Percentiles rank a stretch among this genome's conserved stretches.
phyloP scores from a whole-genome alignment of 2,888 invertebrate genomes.

The Parnassius glacialis region DNA sequence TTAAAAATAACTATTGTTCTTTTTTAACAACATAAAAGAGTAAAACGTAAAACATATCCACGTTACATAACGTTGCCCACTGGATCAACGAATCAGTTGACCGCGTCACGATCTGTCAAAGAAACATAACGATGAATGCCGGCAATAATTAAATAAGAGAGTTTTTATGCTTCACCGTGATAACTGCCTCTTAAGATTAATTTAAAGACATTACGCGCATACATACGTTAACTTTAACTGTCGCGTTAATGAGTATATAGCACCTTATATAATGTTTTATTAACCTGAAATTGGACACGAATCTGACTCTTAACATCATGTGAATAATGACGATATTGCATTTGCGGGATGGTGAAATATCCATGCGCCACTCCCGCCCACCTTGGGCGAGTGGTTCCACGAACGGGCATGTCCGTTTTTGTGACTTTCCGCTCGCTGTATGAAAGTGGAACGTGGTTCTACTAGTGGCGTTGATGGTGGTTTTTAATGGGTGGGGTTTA shows the following conservation, averaged over 20 bases:
- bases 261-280: constrained; percentile 22
- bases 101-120: neutral
- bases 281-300: neutral
- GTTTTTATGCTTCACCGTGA: constrained; percentile 18
- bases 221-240: constrained; percentile 10
- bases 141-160: constrained; percentile 8
- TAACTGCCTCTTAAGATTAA: constrained; percentile 22
- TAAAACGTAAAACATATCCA: neutral
- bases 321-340: neutral
- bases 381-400: constrained; percentile 6
- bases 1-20: too few species aligned
- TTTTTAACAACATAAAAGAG: neutral
- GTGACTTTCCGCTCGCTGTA: constrained; percentile 16
- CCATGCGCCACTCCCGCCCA: constrained; percentile 17
- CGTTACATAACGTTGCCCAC: neutral
- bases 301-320: neutral
- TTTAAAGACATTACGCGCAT: constrained; percentile 22
- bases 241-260: constrained; percentile 23
- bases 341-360: neutral
- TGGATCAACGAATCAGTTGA: neutral
- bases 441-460: constrained; percentile 25
- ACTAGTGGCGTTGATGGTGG: constrained; percentile 13
- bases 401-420: constrained; percentile 20
- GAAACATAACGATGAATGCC: constrained; percentile 8
- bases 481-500: constrained; percentile 22